Evolutionary conservation across 2,113 vertebrate species (phyloP), one percentile per base, ranked within the genome.

Genomic region (Ploceus nigricollis): DNA sequence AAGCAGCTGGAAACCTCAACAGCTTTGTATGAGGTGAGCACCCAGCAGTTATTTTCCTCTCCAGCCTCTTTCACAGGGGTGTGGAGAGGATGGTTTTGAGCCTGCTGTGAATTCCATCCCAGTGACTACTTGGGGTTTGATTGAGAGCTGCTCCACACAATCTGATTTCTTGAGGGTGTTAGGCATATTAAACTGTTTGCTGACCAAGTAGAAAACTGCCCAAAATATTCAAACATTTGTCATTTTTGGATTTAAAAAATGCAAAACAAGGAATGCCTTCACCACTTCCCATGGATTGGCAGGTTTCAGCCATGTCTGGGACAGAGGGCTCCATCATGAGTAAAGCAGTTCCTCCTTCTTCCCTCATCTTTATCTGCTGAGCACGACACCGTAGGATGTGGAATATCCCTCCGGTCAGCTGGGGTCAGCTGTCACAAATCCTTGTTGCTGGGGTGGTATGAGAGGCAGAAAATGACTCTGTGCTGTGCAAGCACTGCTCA

Each of bases 361-460:
- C 7, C 21, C 30, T 13, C 25, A 85, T 22, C 3, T 47, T 40
- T 47, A 35, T 31, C 11, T 35, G 24, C 11, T 53, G n/a, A 58
- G 9, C 17, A 53, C 22, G 14, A 35, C 12, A 25, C 20, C 17
- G 27, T 6, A 20, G 4, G 7, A 18, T 47, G 22, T 53, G 25
- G n/a, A 51, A 58, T 53, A 66, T 22, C 44, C 39, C n/a, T 79
- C n/a, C 0, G 0, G 30, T 70, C n/a, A 28, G 12, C 1, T 45
- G 44, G 23, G 66, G 12, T 60, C 51, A 53, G 44, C 20, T 58
- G 16, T 40, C 33, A 44, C 17, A 72, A 47, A 51, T 66, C 21
- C 15, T 27, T 72, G 51, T 7, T 39, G 37, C 6, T 45, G 39
- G 9, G 20, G 4, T 27, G 7, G 5, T 15, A 3, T 40, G 51